Percentiles rank a stretch among this genome's conserved stretches.
phyloP scores from a whole-genome alignment of 2,888 invertebrate genomes.

The Hyppa rectilinea region DNA sequence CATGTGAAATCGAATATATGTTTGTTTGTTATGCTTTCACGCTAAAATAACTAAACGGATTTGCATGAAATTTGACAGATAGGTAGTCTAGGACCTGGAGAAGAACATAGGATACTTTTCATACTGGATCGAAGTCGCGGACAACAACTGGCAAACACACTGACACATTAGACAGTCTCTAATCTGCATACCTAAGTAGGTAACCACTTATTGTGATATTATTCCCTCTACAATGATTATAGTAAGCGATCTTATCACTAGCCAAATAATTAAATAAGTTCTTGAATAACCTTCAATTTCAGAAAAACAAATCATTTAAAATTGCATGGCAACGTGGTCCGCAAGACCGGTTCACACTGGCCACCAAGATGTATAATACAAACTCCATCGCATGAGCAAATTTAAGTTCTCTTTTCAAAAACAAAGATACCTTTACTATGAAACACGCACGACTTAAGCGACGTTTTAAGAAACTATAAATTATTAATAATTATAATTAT shows the following conservation, averaged over 20 bases:
- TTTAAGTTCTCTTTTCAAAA: neutral
- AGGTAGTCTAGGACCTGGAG: no score
- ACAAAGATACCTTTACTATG: neutral
- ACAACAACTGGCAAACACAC: no score
- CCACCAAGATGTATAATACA: neutral
- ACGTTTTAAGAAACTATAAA: neutral
- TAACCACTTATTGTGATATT: slow-evolving; percentile 15
- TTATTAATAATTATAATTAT: no score
- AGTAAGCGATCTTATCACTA: slow-evolving; percentile 42
- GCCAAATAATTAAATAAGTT: slow-evolving; percentile 1
- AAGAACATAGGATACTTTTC: no score
- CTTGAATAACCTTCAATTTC: slow-evolving; percentile 11
- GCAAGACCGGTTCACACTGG: slow-evolving; percentile 20
- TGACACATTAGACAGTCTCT: neutral
- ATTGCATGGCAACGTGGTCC: neutral
- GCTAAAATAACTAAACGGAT: no score
- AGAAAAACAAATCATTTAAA: slow-evolving; percentile 24
- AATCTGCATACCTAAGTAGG: neutral
- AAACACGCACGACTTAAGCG: neutral
- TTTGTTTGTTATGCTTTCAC: no score
- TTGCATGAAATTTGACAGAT: no score
- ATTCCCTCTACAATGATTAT: slow-evolving; percentile 16
- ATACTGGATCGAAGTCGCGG: no score
- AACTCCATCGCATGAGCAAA: neutral
- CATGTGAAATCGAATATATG: no score